These are phyloP conservation scores for Pecten maximus DNA, from an alignment of 2,888 invertebrate genomes.

Conservation along the genomic window DNA sequence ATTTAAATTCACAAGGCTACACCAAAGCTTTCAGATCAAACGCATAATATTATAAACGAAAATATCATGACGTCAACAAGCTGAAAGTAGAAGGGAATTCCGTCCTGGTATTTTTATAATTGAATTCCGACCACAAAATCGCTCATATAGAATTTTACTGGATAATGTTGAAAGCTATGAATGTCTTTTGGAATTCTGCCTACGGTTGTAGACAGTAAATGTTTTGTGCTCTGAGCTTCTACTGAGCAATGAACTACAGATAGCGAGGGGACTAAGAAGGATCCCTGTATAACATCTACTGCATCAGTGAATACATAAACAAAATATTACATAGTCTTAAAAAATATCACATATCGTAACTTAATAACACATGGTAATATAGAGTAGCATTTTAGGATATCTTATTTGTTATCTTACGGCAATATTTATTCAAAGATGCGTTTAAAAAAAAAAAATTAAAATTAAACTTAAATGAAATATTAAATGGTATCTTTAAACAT, in stretches of 20 bases:
- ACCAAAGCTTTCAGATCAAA: not conserved
- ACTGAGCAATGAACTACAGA: not conserved
- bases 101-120: not conserved
- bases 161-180: not conserved
- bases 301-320: too few species aligned
- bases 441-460: too few species aligned
- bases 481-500: too few species aligned
- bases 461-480: too few species aligned
- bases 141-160: not conserved
- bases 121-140: constrained; percentile 13
- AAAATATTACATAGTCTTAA: too few species aligned
- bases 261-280: not conserved
- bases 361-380: too few species aligned
- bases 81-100: not conserved
- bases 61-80: not conserved
- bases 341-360: too few species aligned
- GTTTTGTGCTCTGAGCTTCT: not conserved
- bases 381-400: too few species aligned
- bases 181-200: not conserved
- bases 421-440: too few species aligned
- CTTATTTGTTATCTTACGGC: too few species aligned
- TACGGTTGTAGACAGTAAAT: not conserved
- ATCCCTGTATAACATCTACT: not conserved
- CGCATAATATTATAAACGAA: not conserved
- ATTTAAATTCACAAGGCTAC: not conserved